Percentiles rank a stretch among this genome's conserved stretches.
Evolutionary conservation across 2,888 invertebrate genomes (phyloP).

Genomic region (Lasioglossum vierecki): DNA sequence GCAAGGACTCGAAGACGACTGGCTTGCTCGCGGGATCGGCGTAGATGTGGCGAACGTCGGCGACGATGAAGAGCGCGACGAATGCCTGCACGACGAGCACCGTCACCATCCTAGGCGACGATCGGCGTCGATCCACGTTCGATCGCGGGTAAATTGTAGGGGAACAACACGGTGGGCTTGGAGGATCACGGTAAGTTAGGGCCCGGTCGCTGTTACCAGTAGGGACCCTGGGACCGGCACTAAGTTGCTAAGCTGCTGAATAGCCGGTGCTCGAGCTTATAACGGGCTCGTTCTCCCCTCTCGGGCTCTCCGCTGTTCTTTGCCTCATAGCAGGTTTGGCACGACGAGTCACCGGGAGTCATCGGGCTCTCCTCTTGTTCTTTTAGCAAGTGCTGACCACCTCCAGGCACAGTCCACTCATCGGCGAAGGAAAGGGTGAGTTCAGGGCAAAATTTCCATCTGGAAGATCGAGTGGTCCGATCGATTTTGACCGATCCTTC

Average conservation of each 20-base stretch:
- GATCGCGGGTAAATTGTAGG: background rate
- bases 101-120: slow-evolving; percentile 53
- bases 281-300: slow-evolving; percentile 86
- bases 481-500: background rate
- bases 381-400: slow-evolving; percentile 44
- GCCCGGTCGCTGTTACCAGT: slow-evolving; percentile 48
- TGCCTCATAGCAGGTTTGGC: slow-evolving; percentile 76
- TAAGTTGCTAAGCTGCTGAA: slow-evolving; percentile 85
- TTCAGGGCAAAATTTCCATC: slow-evolving; percentile 31
- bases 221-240: slow-evolving; percentile 79
- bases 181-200: slow-evolving; percentile 44
- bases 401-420: slow-evolving; percentile 14
- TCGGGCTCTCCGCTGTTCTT: slow-evolving; percentile 77
- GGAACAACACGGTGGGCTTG: slow-evolving; percentile 9
- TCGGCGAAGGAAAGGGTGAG: slow-evolving; percentile 30
- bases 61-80: slow-evolving; percentile 24
- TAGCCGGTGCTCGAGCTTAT: slow-evolving; percentile 85
- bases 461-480: background rate
- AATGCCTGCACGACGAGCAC: slow-evolving; percentile 41
- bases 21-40: slow-evolving; percentile 32
- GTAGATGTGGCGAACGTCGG: background rate
- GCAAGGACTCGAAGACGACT: background rate
- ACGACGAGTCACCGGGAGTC: slow-evolving; percentile 45
- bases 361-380: slow-evolving; percentile 57
- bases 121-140: slow-evolving; percentile 30